Evolutionary conservation across 1,140 invertebrate genomes (phyloP), one percentile per base, ranked within the genome.

Genomic region (Drosophila lacertosa): DNA sequence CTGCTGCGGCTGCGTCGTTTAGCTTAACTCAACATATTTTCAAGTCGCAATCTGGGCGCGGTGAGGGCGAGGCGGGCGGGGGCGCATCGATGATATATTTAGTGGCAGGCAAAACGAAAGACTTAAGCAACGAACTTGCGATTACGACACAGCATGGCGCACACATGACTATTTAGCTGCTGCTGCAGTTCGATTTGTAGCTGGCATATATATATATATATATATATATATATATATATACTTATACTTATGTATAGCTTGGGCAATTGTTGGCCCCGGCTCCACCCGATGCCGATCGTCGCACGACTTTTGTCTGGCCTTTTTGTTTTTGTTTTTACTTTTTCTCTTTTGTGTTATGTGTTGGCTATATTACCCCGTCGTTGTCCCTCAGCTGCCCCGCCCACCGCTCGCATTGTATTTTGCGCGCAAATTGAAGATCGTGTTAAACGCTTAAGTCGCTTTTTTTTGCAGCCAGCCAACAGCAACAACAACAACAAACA

Each of bases 21-120:
- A 88, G 82, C 82, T 88, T 75, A 89, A 89, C 82, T 88, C 82
- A 89, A 89, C 82, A 86, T 86, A 82, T 86, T 82, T 81, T 75
- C 63, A 81, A 75, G 74, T 65, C 58, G 63, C 63, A 76, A 76
- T 81, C 65, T 77, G 48, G 4, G 39, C 6, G 40, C 22, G 39
- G 22, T 13, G 60, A 26, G 29, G 37, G 51, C 33, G 70, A 40
- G 62, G 65, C 77, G 48, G 66, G 70, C 48, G 62, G 65, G 82
- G 48, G 66, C 60, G 75, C 82, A 88, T 82, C 82, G 82, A 88
- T 88, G 82, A 88, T 88, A 88, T 88, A 88, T 88, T 88, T 88
- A 88, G 82, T 88, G 83, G 77, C 82, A 88, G 66, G 73, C 82
- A 88, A 82, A 89, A 73, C 86, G 73, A 86, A 89, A 89, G 86